phyloP scores from a whole-genome alignment of 2,888 invertebrate genomes.

The Rhodophaea formosa region DNA sequence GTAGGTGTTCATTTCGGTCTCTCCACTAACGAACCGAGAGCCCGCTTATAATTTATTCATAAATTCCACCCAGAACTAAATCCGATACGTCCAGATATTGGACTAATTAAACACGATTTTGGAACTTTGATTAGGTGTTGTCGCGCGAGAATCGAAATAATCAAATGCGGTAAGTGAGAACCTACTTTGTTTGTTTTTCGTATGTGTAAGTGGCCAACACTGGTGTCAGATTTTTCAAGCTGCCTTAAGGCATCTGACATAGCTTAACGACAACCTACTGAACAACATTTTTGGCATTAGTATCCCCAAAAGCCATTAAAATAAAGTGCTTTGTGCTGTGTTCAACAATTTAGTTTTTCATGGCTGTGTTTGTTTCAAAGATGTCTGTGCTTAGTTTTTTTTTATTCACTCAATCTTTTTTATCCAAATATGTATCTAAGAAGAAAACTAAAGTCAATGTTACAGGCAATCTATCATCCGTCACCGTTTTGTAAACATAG shows the following conservation, averaged over 20 bases:
- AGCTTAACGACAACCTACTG: no score
- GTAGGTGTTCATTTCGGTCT: background rate
- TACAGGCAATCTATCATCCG: background rate
- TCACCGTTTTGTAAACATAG: background rate
- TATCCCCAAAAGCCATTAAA: no score
- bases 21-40: slow-evolving; percentile 24
- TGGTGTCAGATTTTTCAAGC: no score
- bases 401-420: background rate
- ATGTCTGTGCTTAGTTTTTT: background rate
- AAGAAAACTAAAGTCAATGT: background rate
- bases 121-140: background rate
- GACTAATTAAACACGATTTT: background rate
- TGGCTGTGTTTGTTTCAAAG: no score
- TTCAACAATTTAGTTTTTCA: no score
- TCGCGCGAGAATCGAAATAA: background rate
- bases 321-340: no score
- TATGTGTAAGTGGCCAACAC: no score
- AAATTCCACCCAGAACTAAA: slow-evolving; percentile 23
- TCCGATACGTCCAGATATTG: slow-evolving; percentile 5
- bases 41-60: slow-evolving; percentile 27
- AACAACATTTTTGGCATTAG: no score
- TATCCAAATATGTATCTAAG: no score
- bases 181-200: no score
- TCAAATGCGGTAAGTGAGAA: no score
- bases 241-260: no score